A percentile compares a stretch with the other conserved stretches of the same genome.
phyloP scores from a whole-genome alignment of 2,888 invertebrate species.

The Arrhopalites spinosus region DNA sequence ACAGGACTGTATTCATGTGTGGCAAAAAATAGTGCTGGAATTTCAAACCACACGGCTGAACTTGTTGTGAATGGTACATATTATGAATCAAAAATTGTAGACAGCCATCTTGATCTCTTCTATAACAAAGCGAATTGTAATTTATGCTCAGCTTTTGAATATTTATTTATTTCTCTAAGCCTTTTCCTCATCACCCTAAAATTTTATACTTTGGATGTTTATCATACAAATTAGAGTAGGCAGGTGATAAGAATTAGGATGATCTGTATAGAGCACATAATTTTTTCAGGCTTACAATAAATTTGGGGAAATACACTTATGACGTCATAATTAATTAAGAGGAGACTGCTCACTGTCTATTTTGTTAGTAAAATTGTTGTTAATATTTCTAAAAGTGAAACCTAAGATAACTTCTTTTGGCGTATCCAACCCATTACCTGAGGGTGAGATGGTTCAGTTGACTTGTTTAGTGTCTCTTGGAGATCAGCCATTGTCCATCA shows the following conservation, averaged over 20 bases:
- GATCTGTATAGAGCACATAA: too few relatives aligned
- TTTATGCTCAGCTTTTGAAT: constrained; percentile 2
- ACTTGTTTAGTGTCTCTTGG: constrained; percentile 74
- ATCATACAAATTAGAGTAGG: too few relatives aligned
- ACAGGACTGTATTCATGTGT: constrained; percentile 72
- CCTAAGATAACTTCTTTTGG: constrained; percentile 66
- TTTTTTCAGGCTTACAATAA: too few relatives aligned
- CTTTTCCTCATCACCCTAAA: neutral
- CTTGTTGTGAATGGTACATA: constrained; percentile 56
- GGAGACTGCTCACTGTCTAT: too few relatives aligned
- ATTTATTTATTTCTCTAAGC: neutral
- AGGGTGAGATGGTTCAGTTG: constrained; percentile 75
- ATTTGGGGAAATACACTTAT: too few relatives aligned
- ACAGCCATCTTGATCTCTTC: too few relatives aligned
- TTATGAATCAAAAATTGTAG: neutral
- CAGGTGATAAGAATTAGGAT: too few relatives aligned
- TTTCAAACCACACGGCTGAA: constrained; percentile 59
- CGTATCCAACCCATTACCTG: constrained; percentile 74
- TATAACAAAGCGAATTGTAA: too few relatives aligned
- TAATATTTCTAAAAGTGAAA: constrained; percentile 62
- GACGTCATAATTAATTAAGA: too few relatives aligned
- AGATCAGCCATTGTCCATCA: constrained; percentile 68
- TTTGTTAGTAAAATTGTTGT: too few relatives aligned
- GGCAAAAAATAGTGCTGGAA: constrained; percentile 73
- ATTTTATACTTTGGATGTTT: too few relatives aligned